Base-by-base conservation (phyloP, 2,888 invertebrate species). In the Pollenia griseotomentosa region DNA sequence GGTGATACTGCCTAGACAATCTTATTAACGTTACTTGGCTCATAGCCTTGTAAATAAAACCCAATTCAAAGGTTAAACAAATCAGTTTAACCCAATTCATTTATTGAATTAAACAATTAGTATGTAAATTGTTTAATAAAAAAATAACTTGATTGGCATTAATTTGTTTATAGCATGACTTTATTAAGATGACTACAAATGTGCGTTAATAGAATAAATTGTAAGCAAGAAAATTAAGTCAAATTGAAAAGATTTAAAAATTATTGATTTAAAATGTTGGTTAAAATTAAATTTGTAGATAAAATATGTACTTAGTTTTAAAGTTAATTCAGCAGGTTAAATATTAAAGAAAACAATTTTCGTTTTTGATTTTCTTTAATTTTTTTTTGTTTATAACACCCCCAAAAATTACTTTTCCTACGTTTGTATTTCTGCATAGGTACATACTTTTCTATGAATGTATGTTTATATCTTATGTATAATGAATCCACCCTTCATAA, bases 401-500 rank as follows among this genome's bases (percentile, higher is more conserved):
- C 53, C 14, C 16, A 53, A 55, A 55, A 55, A 19, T 16, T 19
- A 55, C 6, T 55, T 16, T n/a, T 16, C 53, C 53, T 16, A 16
- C 10, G 9, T 33, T 33, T 33, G 4, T 7, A 23, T 53, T 14
- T 40, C 8, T 61, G 12, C 33, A 23, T 9, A 19, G 1, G 2
- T 19, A 14, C n/a, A 40, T 40, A 23, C 19, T 10, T 57, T 19
- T 55, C 9, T 19, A 48, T 19, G 1, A 40, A 40, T 53, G 42
- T 11, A 19, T 66, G 8, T 46, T 46, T 11, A 23, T 66, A 23
- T 66, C 44, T 46, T 16, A 55, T 55, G 19, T 55, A 44, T 19
- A 6, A 71, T 16, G 42, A 63, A 71, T 33, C 63, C 80, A 73
- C 71, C 73, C 73, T 53, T 33, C 33, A 33, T 33, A 33, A 33